Evolutionary conservation across 92 coral and sea anemone genomes (phyloP).

Genomic region (Heteractis magnifica): DNA sequence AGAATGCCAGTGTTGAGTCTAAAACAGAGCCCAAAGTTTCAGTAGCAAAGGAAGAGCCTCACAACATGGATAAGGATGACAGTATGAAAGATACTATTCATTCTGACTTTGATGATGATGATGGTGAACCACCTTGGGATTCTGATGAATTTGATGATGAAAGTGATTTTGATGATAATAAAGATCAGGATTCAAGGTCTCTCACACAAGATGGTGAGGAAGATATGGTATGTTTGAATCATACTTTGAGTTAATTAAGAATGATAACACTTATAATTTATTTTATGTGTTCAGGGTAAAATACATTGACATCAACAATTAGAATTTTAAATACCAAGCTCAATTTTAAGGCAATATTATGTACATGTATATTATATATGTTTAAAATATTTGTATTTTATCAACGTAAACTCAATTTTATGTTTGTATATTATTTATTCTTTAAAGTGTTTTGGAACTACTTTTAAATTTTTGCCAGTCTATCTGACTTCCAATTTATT

Average conservation of each 20-base stretch:
- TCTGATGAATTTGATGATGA: slow-evolving; percentile 47
- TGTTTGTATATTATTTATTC: too few relatives aligned
- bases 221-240: slow-evolving; percentile 16
- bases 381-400: too few relatives aligned
- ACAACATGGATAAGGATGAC: neutral
- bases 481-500: too few relatives aligned
- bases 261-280: neutral
- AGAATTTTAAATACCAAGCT: too few relatives aligned
- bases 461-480: too few relatives aligned
- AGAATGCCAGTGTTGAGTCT: slow-evolving; percentile 32
- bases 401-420: too few relatives aligned
- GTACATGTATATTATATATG: too few relatives aligned
- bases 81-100: slow-evolving; percentile 9
- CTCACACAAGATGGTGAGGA: slow-evolving; percentile 3
- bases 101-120: slow-evolving; percentile 20
- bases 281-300: too few relatives aligned
- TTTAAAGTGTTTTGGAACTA: too few relatives aligned
- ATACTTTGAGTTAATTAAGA: neutral
- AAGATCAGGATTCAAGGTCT: slow-evolving; percentile 10
- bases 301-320: too few relatives aligned
- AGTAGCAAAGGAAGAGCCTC: neutral
- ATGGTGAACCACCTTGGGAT: slow-evolving; percentile 23
- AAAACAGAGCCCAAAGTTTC: neutral
- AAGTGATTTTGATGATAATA: slow-evolving; percentile 34
- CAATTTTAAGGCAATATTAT: too few relatives aligned